Base-by-base conservation (phyloP, 2,888 invertebrate species). In the Danaus chrysippus region DNA sequence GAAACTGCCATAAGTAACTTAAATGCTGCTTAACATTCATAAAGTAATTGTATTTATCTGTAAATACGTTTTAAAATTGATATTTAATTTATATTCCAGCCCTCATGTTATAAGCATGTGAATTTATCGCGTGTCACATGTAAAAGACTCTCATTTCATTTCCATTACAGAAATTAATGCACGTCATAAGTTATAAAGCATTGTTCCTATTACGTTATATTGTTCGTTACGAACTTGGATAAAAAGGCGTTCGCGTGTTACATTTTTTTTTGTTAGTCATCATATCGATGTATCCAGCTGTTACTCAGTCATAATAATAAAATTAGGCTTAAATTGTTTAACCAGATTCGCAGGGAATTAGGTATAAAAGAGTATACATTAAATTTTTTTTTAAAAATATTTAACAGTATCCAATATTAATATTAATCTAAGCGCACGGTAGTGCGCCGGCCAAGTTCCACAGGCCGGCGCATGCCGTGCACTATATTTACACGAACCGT, bases 161-260 rank as follows among this genome's bases (percentile, higher is more conserved):
- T 49, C 49, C 49, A 49, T 49, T 49, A 49, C 49, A 49, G n/a
- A n/a, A 46, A 49, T 15, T 49, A 49, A 49, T 49, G 23, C 23
- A 3, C 6, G 49, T 15, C 17, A 49, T 49, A 49, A 49, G 17
- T 49, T 10, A 49, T 2, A 17, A 10, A 5, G 49, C 49, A 8
- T 15, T 15, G 49, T 49, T 49, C 15, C 10, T 49, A 15, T 15
- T 17, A 46, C 46, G 15, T 49, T 49, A 17, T 17, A 49, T 49
- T 49, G 11, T 49, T 46, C n/a, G 46, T 46, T 49, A 17, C 49
- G 17, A 15, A 17, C 15, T 2, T 17, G 17, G 17, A 17, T 49
- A 49, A 49, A 49, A 17, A 17, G 17, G n/a, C 46, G 46, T 10
- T 49, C 49, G 49, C 17, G 17, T 49, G 49, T 17, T 17, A 49